Conservation (phyloP, 2,797 vertebrate genomes). For the Channallabes apus region DNA sequence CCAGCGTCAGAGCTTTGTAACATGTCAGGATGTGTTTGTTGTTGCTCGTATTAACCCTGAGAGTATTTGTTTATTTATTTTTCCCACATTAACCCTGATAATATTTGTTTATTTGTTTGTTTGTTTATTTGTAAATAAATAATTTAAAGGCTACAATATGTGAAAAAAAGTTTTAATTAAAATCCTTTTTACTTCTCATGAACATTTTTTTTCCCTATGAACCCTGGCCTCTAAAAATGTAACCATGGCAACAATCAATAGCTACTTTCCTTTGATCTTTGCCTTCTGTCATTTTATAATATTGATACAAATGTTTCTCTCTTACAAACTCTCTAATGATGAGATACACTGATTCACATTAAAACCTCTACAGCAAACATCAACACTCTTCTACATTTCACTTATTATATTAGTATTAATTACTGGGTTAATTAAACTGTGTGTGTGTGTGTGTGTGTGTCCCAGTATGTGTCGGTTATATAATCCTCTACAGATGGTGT, state of each 20-base stretch:
- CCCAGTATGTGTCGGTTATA: constrained; percentile 1
- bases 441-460: background rate
- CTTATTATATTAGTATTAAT: background rate
- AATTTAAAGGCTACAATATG: background rate
- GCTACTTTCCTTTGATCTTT: background rate
- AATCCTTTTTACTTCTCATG: background rate
- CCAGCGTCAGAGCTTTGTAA: too few relatives aligned
- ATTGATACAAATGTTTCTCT: background rate
- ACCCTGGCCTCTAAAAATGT: background rate
- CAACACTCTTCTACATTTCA: background rate
- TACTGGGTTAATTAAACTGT: background rate
- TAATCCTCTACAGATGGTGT: constrained; percentile 17
- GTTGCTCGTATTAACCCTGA: background rate
- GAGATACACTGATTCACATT: background rate
- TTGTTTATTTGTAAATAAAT: background rate
- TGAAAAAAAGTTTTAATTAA: background rate
- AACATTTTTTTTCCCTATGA: background rate
- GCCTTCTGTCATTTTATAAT: background rate
- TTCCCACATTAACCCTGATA: too few relatives aligned
- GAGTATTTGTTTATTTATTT: background rate
- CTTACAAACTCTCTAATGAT: background rate
- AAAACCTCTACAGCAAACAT: background rate
- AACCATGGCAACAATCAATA: background rate
- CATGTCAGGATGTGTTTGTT: background rate
- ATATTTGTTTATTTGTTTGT: background rate